Evolutionary conservation across 2,113 vertebrate species (phyloP), one percentile per base, ranked within the genome.

Genomic region (Cnemophilus loriae): DNA sequence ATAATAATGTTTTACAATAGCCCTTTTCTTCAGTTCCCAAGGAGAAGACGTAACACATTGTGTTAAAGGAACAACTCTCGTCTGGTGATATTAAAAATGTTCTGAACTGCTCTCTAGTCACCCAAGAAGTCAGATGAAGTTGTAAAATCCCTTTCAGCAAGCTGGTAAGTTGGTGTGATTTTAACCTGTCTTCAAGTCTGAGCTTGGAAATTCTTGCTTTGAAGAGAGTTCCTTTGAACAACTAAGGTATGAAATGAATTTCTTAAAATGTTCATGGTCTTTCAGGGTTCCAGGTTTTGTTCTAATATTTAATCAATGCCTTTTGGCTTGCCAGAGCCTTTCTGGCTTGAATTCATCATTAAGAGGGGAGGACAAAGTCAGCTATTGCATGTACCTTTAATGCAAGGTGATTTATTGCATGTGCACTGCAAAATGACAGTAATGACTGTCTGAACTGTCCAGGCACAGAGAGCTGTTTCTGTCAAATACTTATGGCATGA

Each of bases 401-500:
- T 19, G 49, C 32, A 49, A 90, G 73, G 60, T 68, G 80, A 94
- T 91, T 81, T 89, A 90, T 64, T 92, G 49, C 37, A 59, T 21
- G 44, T 59, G 23, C 49, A 32, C 41, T 81, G 57, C 80, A 75
- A 75, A 93, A 68, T 65, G 73, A 90, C 88, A 89, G 85, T 73
- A 84, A 35, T 50, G 57, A n/a, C 71, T 87, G 21, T 63, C 68
- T 9, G 4, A 76, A 81, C 53, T 84, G 74, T 69, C 88, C 65
- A 24, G 44, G 73, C 35, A 52, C 52, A 39, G 71, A 32, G 76
- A 84, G 76, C 49, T 71, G 26, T 90, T 96, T 75, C 80, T 92
- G 77, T 96, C 86, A 92, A 89, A 96, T 94, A 88, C 88, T 94
- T 93, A 60, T 3, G 69, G 76, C 75, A 73, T 95, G 96, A 96